These are phyloP conservation scores for Heliothis virescens DNA, from an alignment of 1,140 invertebrate species.

Conservation along the genomic window DNA sequence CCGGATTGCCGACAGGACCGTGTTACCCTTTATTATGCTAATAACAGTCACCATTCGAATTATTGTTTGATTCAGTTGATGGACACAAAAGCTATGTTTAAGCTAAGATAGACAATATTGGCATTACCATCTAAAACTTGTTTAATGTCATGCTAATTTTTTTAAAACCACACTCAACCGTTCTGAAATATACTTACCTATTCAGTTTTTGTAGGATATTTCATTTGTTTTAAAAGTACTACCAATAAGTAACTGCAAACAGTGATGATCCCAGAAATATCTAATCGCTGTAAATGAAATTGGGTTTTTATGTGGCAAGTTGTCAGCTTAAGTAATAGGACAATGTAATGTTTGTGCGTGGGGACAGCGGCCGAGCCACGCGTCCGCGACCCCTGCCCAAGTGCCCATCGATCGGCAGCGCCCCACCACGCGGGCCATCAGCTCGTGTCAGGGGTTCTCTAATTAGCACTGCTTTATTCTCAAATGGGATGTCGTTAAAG, in stretches of 20 bases:
- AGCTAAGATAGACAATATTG: too few relatives aligned
- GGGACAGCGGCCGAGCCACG: neutral
- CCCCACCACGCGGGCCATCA: conserved; percentile 6
- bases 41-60: neutral
- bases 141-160: too few relatives aligned
- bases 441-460: conserved; percentile 43
- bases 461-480: conserved; percentile 54
- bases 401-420: conserved; percentile 26
- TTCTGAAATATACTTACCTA: too few relatives aligned
- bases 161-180: too few relatives aligned
- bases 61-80: too few relatives aligned
- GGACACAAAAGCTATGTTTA: neutral
- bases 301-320: conserved; percentile 39
- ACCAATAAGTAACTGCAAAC: conserved; percentile 4
- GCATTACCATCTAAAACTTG: neutral
- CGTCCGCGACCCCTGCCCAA: conserved; percentile 33
- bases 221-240: too few relatives aligned
- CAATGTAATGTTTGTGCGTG: conserved; percentile 22
- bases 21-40: neutral
- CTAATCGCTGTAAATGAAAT: conserved; percentile 46
- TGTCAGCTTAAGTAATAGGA: conserved; percentile 46
- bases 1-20: too few relatives aligned
- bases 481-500: conserved; percentile 52
- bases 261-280: conserved; percentile 4
- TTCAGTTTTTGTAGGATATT: too few relatives aligned